Evolutionary conservation across 2,113 vertebrate species (phyloP), one percentile per base, ranked within the genome.

Genomic region (Ictidomys tridecemlineatus): DNA sequence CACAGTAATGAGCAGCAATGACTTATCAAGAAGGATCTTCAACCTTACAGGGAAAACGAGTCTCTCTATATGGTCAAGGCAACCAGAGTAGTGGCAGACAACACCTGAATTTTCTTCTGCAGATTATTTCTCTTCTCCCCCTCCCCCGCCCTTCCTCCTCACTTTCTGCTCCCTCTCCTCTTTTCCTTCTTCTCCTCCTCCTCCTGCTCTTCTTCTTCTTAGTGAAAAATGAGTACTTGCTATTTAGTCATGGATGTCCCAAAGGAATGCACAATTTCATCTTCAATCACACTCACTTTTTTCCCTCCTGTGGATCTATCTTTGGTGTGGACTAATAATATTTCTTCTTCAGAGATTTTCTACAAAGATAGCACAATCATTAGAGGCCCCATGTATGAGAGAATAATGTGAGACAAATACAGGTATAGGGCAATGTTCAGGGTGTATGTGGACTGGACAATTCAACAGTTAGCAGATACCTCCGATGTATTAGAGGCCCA

Each of bases 261-360:
- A 61, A 92, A 39, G 28, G 76, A 88, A 85, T 78, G 6, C 28
- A 69, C 53, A 58, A 42, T 45, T 82, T 78, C n/a, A 85, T 58
- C 28, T 88, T 92, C 17, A 58, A 2, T 74, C 39, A 56, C 45
- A 83, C 70, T 89, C 72, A 84, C 3, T 77, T 14, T 85, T 82
- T 70, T 14, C 53, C 74, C 90, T 26, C 39, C 14, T 69, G 5
- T 39, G 32, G 93, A 37, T 61, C 2, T 69, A 20, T 70, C 72
- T 92, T 88, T 51, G 51, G 22, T 13, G 24, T 4, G 4, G 72
- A 53, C 20, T 32, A 28, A 2, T 56, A 72, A 85, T 63, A 39
- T 85, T 77, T 84, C 58, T 70, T 58, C 45, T 69, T 94, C 67
- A 80, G 37, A 97, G 30, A 56, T 53, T 95, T 10, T 72, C 26